phyloP scores from a whole-genome alignment of 2,888 invertebrate species.

The Plebejus argus region DNA sequence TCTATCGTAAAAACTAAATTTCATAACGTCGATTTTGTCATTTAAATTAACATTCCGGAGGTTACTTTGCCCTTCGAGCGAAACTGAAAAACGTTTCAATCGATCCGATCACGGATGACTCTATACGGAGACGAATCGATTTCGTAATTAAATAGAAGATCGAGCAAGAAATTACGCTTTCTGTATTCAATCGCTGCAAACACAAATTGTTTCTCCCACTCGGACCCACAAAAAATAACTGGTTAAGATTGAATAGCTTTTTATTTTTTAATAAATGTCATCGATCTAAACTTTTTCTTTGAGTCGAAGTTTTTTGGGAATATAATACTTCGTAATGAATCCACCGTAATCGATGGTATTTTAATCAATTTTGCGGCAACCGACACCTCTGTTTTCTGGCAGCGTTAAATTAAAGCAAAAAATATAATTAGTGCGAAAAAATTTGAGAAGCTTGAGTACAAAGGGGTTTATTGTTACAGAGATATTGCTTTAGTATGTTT shows the following conservation, averaged over 20 bases:
- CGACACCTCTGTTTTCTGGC: conserved; percentile 69
- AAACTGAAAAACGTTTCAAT: conserved; percentile 47
- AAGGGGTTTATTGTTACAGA: conserved; percentile 47
- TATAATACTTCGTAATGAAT: conserved; percentile 40
- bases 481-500: conserved; percentile 18
- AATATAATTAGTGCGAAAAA: conserved; percentile 68
- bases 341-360: conserved; percentile 40
- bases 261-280: conserved; percentile 49
- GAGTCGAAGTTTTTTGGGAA: conserved; percentile 50
- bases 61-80: conserved; percentile 41
- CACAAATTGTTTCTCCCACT: conserved; percentile 50
- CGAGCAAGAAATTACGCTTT: conserved; percentile 55
- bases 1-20: conserved; percentile 19
- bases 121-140: conserved; percentile 56
- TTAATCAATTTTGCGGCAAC: conserved; percentile 61
- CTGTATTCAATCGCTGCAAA: conserved; percentile 46
- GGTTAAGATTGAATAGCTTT: conserved; percentile 41
- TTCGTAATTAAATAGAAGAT: conserved; percentile 56
- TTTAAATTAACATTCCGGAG: conserved; percentile 41
- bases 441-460: conserved; percentile 73
- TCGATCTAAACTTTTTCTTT: conserved; percentile 45
- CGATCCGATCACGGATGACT: conserved; percentile 48
- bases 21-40: conserved; percentile 29
- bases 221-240: conserved; percentile 46
- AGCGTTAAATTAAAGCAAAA: conserved; percentile 54